These are phyloP conservation scores for Lophura nycthemera DNA, from an alignment of 2,113 vertebrate genomes.

Conservation along the genomic window DNA sequence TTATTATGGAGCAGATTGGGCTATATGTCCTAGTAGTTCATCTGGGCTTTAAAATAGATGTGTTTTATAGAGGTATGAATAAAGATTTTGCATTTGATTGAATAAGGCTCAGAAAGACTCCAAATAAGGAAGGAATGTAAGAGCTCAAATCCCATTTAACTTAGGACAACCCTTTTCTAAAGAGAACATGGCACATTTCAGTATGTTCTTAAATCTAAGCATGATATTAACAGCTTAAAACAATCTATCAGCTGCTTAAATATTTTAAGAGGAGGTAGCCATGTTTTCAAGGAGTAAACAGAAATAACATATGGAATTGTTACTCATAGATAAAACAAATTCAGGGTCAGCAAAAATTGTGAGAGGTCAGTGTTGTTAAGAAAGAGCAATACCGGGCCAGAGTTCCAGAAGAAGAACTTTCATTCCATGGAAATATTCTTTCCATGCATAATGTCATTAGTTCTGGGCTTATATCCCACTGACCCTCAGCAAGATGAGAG, in stretches of 20 bases:
- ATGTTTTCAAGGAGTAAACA: neutral
- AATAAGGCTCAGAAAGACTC: neutral
- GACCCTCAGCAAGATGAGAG: neutral
- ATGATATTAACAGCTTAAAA: neutral
- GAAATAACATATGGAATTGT: neutral
- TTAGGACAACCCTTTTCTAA: neutral
- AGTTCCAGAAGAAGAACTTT: neutral
- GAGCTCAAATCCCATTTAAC: neutral
- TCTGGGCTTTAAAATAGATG: neutral
- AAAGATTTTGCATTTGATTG: slow-evolving; percentile 9
- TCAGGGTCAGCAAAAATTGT: neutral
- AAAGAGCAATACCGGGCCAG: neutral
- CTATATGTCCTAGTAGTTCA: neutral
- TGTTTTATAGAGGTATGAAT: neutral
- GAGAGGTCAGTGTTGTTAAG: neutral
- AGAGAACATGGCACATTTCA: neutral
- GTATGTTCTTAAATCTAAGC: neutral
- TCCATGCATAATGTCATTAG: slow-evolving; percentile 6
- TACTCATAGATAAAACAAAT: neutral
- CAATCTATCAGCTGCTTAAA: accelerated
- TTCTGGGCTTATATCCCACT: neutral
- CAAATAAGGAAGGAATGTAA: neutral
- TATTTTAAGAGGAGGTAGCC: neutral
- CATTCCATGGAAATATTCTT: neutral
- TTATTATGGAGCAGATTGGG: neutral